These are phyloP conservation scores for Lordiphosa fenestrarum DNA, from an alignment of 2,888 invertebrate genomes.

Conservation along the genomic window DNA sequence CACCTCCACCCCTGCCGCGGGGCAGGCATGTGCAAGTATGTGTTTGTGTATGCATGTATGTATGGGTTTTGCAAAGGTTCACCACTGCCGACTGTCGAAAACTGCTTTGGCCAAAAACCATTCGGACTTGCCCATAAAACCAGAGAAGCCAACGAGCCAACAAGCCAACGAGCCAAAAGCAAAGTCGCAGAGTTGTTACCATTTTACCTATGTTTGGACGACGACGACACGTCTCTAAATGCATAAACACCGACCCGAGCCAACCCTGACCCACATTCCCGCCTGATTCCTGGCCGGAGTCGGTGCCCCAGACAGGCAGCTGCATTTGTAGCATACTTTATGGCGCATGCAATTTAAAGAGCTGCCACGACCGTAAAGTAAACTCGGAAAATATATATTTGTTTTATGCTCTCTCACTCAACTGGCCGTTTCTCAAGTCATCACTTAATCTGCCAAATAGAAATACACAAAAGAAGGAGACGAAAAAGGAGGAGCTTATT, in stretches of 20 bases:
- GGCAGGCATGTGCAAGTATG: background rate
- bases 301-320: slow-evolving; percentile 16
- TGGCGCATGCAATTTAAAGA: slow-evolving; percentile 48
- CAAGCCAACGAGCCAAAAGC: slow-evolving; percentile 23
- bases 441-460: slow-evolving; percentile 59
- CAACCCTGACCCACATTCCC: slow-evolving; percentile 53
- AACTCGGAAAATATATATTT: slow-evolving; percentile 39
- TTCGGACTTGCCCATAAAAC: slow-evolving; percentile 19
- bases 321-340: slow-evolving; percentile 42
- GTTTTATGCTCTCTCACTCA: slow-evolving; percentile 35
- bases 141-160: slow-evolving; percentile 9
- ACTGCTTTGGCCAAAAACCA: slow-evolving; percentile 12
- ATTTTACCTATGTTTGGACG: slow-evolving; percentile 32
- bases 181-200: slow-evolving; percentile 24
- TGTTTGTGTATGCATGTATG: slow-evolving; percentile 2
- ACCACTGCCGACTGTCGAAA: slow-evolving; percentile 22
- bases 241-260: slow-evolving; percentile 40
- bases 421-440: slow-evolving; percentile 44
- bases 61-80: slow-evolving; percentile 5
- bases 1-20: background rate
- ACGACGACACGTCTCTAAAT: slow-evolving; percentile 44
- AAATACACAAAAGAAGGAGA: slow-evolving; percentile 19
- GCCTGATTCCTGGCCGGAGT: slow-evolving; percentile 3
- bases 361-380: slow-evolving; percentile 35
- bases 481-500: slow-evolving; percentile 20